These are phyloP conservation scores for Macrostomum lignano DNA, from an alignment of 1,140 invertebrate species.

Conservation along the genomic window DNA sequence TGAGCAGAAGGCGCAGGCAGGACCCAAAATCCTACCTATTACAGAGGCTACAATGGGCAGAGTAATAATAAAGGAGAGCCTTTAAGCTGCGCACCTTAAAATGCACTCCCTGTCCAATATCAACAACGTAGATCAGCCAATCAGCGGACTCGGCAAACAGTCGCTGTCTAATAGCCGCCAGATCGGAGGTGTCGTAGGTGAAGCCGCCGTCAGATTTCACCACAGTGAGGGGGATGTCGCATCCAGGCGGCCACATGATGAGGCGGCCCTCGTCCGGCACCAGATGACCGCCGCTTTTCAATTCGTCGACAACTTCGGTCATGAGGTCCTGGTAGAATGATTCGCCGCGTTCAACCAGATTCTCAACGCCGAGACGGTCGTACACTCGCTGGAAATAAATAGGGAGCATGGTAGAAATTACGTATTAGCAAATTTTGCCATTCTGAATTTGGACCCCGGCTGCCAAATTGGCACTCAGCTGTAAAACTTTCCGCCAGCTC, in stretches of 20 bases:
- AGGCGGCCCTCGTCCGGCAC: slow-evolving; percentile 48
- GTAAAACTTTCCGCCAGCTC: too few relatives aligned
- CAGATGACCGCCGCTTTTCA: slow-evolving; percentile 36
- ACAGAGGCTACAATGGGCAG: too few relatives aligned
- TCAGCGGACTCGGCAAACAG: slow-evolving; percentile 53
- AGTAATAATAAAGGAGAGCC: too few relatives aligned
- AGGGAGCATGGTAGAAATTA: too few relatives aligned
- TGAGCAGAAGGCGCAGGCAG: too few relatives aligned
- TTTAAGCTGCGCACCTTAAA: too few relatives aligned
- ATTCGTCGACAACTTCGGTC: slow-evolving; percentile 47
- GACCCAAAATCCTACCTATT: too few relatives aligned
- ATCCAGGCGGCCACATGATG: slow-evolving; percentile 49
- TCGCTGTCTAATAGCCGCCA: slow-evolving; percentile 63
- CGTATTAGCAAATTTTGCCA: too few relatives aligned
- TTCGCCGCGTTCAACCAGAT: slow-evolving; percentile 57
- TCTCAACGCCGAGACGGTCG: slow-evolving; percentile 30
- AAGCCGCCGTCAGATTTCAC: slow-evolving; percentile 92
- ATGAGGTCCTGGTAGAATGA: slow-evolving; percentile 86
- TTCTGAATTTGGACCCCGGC: too few relatives aligned
- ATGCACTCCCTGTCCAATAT: slow-evolving; percentile 71
- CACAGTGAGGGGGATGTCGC: slow-evolving; percentile 52
- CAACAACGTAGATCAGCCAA: slow-evolving; percentile 78
- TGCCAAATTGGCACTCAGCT: too few relatives aligned
- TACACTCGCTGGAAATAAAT: slow-evolving; percentile 54
- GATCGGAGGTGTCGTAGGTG: slow-evolving; percentile 93